Conservation (phyloP, 2,113 vertebrate genomes). For the Meleagris gallopavo region DNA sequence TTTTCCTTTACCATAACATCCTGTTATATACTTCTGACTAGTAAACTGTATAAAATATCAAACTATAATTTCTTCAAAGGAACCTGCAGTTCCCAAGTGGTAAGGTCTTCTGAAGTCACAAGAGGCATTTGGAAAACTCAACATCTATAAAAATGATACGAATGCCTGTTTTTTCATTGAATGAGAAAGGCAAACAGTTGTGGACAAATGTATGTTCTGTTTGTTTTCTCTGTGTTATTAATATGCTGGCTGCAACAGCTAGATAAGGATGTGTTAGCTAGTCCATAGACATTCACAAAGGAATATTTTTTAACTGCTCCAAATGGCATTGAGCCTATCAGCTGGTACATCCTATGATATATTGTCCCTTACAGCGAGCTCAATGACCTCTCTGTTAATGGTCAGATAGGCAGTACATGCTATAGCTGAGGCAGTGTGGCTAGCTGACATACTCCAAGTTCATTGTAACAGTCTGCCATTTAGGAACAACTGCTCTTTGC, state of each 20-base stretch:
- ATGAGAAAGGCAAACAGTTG: neutral
- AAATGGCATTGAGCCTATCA: slow-evolving; percentile 53
- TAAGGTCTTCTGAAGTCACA: neutral
- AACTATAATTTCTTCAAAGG: neutral
- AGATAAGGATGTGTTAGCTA: slow-evolving; percentile 58
- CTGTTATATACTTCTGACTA: neutral
- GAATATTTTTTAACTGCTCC: slow-evolving; percentile 14
- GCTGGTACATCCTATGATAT: slow-evolving; percentile 40
- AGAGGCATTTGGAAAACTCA: neutral
- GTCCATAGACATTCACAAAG: slow-evolving; percentile 46
- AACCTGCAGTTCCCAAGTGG: neutral
- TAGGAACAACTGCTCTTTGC: neutral
- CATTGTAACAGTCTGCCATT: neutral
- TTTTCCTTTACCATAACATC: neutral
- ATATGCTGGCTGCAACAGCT: slow-evolving; percentile 46
- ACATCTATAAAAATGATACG: neutral
- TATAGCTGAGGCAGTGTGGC: neutral
- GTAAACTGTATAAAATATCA: neutral
- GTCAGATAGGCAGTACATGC: slow-evolving; percentile 20
- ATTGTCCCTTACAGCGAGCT: slow-evolving; percentile 58
- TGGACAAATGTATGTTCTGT: neutral
- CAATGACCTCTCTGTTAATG: slow-evolving; percentile 42
- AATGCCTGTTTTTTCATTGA: neutral
- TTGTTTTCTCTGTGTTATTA: slow-evolving; percentile 23
- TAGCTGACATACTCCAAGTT: neutral